Percentiles rank a stretch among this genome's conserved stretches.
These are phyloP conservation scores for Caradrina clavipalpis DNA, from an alignment of 2,888 invertebrate species.

Conservation along the genomic window DNA sequence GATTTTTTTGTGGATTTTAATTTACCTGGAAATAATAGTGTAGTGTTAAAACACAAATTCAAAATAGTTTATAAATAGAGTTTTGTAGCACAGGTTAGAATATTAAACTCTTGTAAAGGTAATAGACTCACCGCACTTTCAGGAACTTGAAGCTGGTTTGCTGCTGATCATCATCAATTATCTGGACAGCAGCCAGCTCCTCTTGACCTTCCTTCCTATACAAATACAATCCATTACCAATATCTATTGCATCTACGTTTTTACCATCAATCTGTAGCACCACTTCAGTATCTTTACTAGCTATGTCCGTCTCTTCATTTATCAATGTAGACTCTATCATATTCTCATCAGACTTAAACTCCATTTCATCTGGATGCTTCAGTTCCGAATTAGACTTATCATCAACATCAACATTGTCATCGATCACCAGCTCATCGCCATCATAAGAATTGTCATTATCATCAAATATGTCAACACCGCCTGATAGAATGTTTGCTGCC, in stretches of 20 bases:
- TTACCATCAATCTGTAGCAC: conserved; percentile 87
- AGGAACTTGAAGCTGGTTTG: conserved; percentile 86
- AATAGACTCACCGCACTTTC: conserved; percentile 86
- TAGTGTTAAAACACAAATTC: not conserved
- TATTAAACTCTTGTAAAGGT: not conserved
- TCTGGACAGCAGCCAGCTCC: conserved; percentile 87
- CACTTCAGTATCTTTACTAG: conserved; percentile 85
- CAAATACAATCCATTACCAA: conserved; percentile 87
- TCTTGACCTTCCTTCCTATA: conserved; percentile 85
- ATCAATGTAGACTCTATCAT: conserved; percentile 68
- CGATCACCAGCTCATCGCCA: conserved; percentile 87
- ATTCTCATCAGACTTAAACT: conserved; percentile 70
- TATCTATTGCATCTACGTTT: conserved; percentile 88
- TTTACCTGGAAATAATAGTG: not conserved
- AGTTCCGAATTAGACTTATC: conserved; percentile 75
- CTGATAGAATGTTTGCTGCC: conserved; percentile 87
- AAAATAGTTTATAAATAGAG: not conserved
- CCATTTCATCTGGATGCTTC: conserved; percentile 67
- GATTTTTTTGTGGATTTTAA: not conserved
- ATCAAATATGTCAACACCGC: conserved; percentile 88
- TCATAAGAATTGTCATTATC: conserved; percentile 90
- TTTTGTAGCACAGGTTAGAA: not conserved
- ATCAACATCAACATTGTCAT: conserved; percentile 84
- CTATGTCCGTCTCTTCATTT: conserved; percentile 72
- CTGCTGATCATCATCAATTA: conserved; percentile 81